phyloP scores from a whole-genome alignment of 2,113 vertebrate species.

The Dipodomys ordii region DNA sequence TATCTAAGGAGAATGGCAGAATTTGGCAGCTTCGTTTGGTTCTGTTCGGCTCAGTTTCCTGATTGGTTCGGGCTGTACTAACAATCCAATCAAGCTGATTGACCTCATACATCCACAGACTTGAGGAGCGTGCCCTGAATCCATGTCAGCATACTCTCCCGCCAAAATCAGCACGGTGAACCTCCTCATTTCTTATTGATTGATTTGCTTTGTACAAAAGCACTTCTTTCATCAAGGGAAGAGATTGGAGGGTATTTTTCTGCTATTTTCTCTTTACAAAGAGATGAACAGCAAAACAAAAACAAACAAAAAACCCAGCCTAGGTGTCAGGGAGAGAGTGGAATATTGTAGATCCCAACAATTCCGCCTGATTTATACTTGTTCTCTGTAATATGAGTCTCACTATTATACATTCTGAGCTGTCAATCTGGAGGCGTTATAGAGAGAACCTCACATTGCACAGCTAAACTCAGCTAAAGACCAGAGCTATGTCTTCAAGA shows the following conservation, averaged over 20 bases:
- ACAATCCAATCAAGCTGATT: conserved; percentile 46
- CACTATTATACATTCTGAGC: conserved; percentile 31
- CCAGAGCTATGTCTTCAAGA: conserved; percentile 48
- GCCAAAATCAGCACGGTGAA: conserved; percentile 47
- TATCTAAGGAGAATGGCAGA: conserved; percentile 19
- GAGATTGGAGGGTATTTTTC: not conserved
- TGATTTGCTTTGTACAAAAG: conserved; percentile 53
- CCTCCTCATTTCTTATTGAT: conserved; percentile 39
- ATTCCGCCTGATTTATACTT: conserved; percentile 45
- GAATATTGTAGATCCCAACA: conserved; percentile 46
- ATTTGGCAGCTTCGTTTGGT: conserved; percentile 17
- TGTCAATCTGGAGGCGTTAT: conserved; percentile 61
- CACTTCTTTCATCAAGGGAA: conserved; percentile 14
- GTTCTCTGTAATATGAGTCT: conserved; percentile 44
- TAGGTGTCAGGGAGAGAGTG: conserved; percentile 40
- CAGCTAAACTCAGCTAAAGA: conserved; percentile 65
- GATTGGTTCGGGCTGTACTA: conserved; percentile 21
- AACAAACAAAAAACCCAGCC: not conserved
- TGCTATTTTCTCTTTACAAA: conserved; percentile 54
- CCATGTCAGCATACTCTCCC: conserved; percentile 42
- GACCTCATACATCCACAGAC: conserved; percentile 31
- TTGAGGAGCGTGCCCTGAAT: conserved; percentile 33
- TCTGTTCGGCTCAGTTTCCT: conserved; percentile 51
- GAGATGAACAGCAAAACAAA: conserved; percentile 47
- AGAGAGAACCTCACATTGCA: conserved; percentile 26